Evolutionary conservation across 2,797 vertebrate species (phyloP), one percentile per base, ranked within the genome.

Genomic region (Molossus alvarezi): DNA sequence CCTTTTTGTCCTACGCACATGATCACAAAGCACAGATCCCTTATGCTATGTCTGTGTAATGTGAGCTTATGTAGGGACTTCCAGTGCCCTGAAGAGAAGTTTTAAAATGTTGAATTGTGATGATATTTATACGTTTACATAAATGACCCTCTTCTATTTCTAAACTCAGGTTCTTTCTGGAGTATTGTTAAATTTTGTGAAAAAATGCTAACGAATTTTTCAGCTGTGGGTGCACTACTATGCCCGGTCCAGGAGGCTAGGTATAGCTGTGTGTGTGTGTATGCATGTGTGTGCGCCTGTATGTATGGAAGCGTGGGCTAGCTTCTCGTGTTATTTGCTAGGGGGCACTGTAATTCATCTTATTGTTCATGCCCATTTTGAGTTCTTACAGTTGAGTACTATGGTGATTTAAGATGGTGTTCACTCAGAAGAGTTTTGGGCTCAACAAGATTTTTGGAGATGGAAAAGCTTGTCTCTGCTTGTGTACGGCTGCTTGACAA

Each of bases 401-500:
- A 3, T 6, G 12, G 77, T 67, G 41, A 45, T 75, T 62, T 81
- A 60, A 48, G 41, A 18, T 48, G 53, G 27, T 45, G 53, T n/a
- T 64, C 33, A 9, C 45, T 33, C 33, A 79, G 85, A 83, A n/a
- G 29, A 13, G 7, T 83, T 95, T 67, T 17, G 18, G 23, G 11
- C 73, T 62, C 58, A 17, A 57, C 6, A 57, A 94, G 73, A 21
- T 62, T 81, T 64, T 41, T 62, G 41, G 64, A 76, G 84, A 53
- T 41, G 25, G 23, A 72, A 77, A n/a, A 29, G 69, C 64, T 85
- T 90, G 62, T 75, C 48, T 25, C 48, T 72, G 27, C 55, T 53
- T 95, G 82, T 83, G 94, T 95, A 95, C 23, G 45, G 67, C 55
- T 75, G 48, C 65, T 41, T 95, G 86, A 86, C 79, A 83, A 86